phyloP scores from a whole-genome alignment of 2,113 vertebrate genomes.

The Raja brachyura region DNA sequence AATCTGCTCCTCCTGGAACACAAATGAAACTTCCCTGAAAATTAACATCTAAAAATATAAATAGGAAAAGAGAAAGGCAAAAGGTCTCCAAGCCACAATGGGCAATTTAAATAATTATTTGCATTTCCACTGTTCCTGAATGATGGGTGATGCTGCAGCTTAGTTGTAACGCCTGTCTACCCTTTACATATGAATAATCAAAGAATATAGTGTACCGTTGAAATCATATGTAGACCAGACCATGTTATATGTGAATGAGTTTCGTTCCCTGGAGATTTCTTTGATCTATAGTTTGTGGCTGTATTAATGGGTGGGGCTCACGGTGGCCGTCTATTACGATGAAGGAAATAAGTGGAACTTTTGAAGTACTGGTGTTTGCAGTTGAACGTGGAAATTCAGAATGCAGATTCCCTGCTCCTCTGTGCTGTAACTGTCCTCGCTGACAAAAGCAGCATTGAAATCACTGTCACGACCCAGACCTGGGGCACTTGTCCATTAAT shows the following conservation, averaged over 20 bases:
- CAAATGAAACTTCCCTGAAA: not conserved
- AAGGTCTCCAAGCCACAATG: not conserved
- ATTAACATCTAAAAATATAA: not conserved
- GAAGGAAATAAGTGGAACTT: too few relatives aligned
- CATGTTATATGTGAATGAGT: not conserved
- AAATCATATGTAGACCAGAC: not conserved
- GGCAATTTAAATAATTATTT: not conserved
- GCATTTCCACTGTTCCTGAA: not conserved
- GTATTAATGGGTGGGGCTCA: too few relatives aligned
- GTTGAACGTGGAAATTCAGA: too few relatives aligned
- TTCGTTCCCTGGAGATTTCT: not conserved
- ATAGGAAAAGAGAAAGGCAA: not conserved
- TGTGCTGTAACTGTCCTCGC: too few relatives aligned
- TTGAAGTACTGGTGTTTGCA: too few relatives aligned
- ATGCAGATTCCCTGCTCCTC: too few relatives aligned
- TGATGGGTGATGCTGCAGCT: not conserved
- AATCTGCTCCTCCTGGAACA: not conserved
- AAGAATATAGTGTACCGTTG: not conserved
- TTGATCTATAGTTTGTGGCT: too few relatives aligned
- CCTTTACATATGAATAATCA: not conserved
- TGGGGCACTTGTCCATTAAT: too few relatives aligned
- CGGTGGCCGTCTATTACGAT: too few relatives aligned
- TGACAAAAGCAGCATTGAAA: too few relatives aligned
- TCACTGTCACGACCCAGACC: too few relatives aligned
- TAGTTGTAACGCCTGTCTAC: not conserved